phyloP scores from a whole-genome alignment of 2,888 invertebrate genomes.

The Antitype chi region DNA sequence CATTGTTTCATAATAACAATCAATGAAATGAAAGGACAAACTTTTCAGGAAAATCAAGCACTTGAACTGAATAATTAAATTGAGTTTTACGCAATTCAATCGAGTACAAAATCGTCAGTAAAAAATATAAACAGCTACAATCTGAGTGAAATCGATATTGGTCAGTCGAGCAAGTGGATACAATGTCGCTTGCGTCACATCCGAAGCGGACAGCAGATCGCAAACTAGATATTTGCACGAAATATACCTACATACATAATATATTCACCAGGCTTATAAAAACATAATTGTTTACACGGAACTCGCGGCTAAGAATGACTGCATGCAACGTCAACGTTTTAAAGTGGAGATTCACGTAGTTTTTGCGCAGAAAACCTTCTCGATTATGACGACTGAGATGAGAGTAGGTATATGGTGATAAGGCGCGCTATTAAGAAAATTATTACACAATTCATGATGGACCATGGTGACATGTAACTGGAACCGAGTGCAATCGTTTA shows the following conservation, averaged over 20 bases:
- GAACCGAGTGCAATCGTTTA: conserved; percentile 67
- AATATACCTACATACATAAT: conserved; percentile 54
- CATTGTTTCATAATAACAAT: neutral
- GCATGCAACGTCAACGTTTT: conserved; percentile 43
- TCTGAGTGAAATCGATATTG: conserved; percentile 82
- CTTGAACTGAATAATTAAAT: conserved; percentile 9
- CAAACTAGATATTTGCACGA: conserved; percentile 71
- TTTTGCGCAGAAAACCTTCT: conserved; percentile 47
- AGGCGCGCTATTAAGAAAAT: conserved; percentile 56
- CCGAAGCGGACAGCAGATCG: conserved; percentile 67
- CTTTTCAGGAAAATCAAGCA: neutral
- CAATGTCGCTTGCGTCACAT: conserved; percentile 84
- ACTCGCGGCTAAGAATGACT: conserved; percentile 37
- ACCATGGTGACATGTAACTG: conserved; percentile 69
- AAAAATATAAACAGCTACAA: conserved; percentile 73
- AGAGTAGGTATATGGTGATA: conserved; percentile 27
- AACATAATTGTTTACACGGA: conserved; percentile 64
- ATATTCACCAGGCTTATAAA: conserved; percentile 57
- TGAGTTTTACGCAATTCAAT: conserved; percentile 20
- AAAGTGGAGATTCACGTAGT: conserved; percentile 37
- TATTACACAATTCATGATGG: conserved; percentile 56
- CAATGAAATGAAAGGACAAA: neutral
- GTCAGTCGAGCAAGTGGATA: conserved; percentile 78
- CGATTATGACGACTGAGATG: conserved; percentile 27
- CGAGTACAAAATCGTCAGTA: conserved; percentile 34